Conservation (phyloP, 2,888 invertebrate genomes). For the Chymomyza amoena region DNA sequence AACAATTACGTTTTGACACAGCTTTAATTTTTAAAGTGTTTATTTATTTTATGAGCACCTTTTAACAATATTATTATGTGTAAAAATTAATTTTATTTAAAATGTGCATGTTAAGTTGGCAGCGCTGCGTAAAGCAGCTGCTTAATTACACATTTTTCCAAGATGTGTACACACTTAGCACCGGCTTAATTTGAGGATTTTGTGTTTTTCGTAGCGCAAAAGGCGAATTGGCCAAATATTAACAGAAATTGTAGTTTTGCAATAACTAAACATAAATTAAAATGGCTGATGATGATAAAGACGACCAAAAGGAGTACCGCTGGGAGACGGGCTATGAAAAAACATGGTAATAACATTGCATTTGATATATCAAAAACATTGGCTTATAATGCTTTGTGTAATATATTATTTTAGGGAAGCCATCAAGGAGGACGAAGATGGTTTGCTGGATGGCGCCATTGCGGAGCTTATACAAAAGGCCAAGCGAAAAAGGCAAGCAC, state of each 20-base stretch:
- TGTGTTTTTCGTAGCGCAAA: background rate
- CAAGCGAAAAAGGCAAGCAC: constrained; percentile 87
- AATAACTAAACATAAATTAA: background rate
- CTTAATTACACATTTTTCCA: background rate
- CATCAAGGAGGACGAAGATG: constrained; percentile 97
- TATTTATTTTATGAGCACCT: background rate
- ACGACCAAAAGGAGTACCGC: constrained; percentile 92
- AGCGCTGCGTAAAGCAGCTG: constrained; percentile 23
- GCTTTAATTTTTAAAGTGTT: background rate
- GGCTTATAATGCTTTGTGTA: background rate
- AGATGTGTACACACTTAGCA: constrained; percentile 43
- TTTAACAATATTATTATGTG: background rate
- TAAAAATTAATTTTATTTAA: background rate
- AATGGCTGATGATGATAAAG: constrained; percentile 83
- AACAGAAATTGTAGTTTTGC: too few relatives aligned
- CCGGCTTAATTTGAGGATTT: constrained; percentile 20
- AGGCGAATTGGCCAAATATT: too few relatives aligned
- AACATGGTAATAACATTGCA: constrained; percentile 84
- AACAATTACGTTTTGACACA: background rate
- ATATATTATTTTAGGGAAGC: constrained; percentile 86
- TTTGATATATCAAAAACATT: too few relatives aligned
- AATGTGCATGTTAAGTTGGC: constrained; percentile 9
- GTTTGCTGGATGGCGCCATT: constrained; percentile 92
- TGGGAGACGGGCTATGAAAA: constrained; percentile 98
- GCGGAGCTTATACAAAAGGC: constrained; percentile 95